Conservation (phyloP, 2,113 vertebrate species). For the Camelus bactrianus region DNA sequence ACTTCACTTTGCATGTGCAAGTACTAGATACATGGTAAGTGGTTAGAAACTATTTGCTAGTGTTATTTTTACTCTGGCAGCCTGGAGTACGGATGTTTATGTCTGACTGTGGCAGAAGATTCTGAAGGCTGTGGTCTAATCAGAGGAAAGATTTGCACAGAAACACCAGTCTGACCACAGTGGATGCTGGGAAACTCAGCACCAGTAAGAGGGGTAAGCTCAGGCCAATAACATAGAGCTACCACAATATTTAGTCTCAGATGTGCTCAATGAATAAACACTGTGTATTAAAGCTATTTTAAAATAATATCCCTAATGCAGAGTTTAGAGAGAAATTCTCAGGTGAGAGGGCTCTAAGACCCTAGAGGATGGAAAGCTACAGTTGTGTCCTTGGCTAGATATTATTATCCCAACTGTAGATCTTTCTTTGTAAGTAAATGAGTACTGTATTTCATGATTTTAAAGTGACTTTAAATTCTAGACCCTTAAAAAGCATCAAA, state of each 20-base stretch:
- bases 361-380: neutral
- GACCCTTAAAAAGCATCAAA: neutral
- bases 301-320: neutral
- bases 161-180: neutral
- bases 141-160: neutral
- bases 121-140: slow-evolving; percentile 42
- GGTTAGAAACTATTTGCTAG: neutral
- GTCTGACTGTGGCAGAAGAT: neutral
- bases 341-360: neutral
- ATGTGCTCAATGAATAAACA: neutral
- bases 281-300: slow-evolving; percentile 4
- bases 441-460: slow-evolving; percentile 28
- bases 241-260: neutral
- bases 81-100: neutral
- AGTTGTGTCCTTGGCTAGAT: neutral
- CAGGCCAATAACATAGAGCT: neutral
- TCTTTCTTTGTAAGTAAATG: neutral
- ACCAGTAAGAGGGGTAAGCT: neutral
- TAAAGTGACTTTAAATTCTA: slow-evolving; percentile 3
- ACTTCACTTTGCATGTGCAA: neutral
- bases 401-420: neutral
- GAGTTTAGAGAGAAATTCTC: slow-evolving; percentile 42
- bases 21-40: neutral
- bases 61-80: neutral
- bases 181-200: neutral